These are phyloP conservation scores for Sinocyclocheilus rhinocerous DNA, from an alignment of 2,113 vertebrate species.

Conservation along the genomic window DNA sequence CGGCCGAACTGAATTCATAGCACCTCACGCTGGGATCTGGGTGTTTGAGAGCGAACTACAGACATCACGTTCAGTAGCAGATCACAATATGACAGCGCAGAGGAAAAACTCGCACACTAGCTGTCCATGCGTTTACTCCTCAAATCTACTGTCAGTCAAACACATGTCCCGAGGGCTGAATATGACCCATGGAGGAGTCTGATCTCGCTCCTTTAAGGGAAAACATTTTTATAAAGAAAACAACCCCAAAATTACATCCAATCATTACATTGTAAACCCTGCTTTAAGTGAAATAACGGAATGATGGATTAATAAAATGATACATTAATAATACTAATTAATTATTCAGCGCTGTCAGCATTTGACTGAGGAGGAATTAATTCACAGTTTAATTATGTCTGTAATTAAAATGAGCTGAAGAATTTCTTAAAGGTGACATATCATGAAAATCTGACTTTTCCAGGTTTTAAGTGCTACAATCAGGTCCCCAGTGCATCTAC, in stretches of 20 bases:
- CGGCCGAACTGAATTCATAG: background rate
- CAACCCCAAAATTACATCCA: background rate
- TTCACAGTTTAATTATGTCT: background rate
- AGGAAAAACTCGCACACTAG: background rate
- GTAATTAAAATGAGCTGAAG: background rate
- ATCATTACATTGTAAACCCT: background rate
- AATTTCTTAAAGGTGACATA: background rate
- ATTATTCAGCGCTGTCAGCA: background rate
- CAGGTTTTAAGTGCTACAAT: too few species aligned
- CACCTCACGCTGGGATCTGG: background rate
- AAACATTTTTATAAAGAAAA: background rate
- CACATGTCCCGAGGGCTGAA: background rate
- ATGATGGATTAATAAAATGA: background rate
- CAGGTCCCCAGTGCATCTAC: too few species aligned
- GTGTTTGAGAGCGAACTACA: background rate
- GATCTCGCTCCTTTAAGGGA: background rate
- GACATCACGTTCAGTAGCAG: background rate
- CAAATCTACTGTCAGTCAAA: slow-evolving; percentile 8
- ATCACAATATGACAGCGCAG: slow-evolving; percentile 32
- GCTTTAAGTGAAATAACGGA: background rate
- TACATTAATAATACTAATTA: background rate
- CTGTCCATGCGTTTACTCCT: background rate
- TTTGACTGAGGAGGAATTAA: background rate
- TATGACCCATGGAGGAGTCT: background rate
- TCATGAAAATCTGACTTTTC: too few species aligned